Conservation (phyloP, 2,888 invertebrate genomes). For the Trichacis sp. region DNA sequence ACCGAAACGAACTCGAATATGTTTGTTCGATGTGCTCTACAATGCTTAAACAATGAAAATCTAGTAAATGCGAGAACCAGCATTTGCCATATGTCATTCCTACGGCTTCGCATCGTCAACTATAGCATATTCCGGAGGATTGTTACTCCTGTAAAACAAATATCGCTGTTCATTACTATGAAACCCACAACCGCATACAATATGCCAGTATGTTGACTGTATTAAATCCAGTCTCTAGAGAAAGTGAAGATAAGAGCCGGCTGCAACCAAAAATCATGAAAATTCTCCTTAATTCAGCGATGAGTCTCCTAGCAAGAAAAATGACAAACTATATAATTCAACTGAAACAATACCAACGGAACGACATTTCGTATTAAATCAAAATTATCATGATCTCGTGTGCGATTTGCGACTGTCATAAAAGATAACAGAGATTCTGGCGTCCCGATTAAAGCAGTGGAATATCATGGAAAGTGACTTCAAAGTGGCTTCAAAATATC, state of each 20-base stretch:
- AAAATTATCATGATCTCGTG: background rate
- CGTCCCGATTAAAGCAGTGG: constrained; percentile 1
- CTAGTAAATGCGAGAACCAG: no score
- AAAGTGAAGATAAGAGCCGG: no score
- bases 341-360: background rate
- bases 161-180: background rate
- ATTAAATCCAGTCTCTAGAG: background rate
- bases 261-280: no score
- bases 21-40: background rate
- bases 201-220: background rate
- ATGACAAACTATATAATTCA: no score
- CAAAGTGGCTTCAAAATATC: no score
- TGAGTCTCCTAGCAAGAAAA: no score
- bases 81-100: no score
- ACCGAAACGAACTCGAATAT: background rate
- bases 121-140: background rate
- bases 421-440: background rate
- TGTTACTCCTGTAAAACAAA: background rate
- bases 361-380: background rate
- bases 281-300: no score
- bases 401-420: constrained; percentile 1
- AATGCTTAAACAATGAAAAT: background rate
- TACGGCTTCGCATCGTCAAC: no score
- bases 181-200: background rate
- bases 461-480: constrained; percentile 6